A percentile compares a stretch with the other conserved stretches of the same genome.
Evolutionary conservation across 2,113 vertebrate genomes (phyloP).

Genomic region (Microcebus murinus): DNA sequence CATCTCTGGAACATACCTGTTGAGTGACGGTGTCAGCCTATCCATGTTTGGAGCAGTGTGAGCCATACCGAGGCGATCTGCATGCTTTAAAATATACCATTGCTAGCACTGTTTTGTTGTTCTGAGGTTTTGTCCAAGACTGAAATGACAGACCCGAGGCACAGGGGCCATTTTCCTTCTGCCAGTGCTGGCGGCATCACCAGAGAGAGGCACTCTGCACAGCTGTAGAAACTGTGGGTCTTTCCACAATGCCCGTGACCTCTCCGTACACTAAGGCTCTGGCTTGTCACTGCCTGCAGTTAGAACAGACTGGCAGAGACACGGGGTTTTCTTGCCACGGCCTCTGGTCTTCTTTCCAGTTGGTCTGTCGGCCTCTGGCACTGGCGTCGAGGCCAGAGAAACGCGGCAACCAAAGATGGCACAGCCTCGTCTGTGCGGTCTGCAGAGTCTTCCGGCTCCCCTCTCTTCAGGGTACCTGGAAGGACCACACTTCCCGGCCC

Average conservation of each 20-base stretch:
- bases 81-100: not conserved
- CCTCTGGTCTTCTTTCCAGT: not conserved
- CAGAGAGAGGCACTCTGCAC: not conserved
- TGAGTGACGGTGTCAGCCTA: not conserved
- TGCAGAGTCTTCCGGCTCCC: accelerated
- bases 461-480: not conserved
- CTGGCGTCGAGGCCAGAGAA: not conserved
- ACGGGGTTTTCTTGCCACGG: not conserved
- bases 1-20: not conserved
- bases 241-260: not conserved
- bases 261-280: not conserved
- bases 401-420: not conserved
- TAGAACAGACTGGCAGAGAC: not conserved
- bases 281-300: not conserved
- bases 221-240: not conserved
- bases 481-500: not conserved
- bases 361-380: not conserved
- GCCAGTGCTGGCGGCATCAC: not conserved
- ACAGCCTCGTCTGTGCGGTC: not conserved
- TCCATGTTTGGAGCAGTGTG: not conserved
- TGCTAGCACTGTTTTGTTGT: not conserved
- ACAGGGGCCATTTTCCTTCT: not conserved
- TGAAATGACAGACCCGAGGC: not conserved
- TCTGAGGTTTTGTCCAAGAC: not conserved
- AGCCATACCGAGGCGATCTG: not conserved